Conservation (phyloP, 2,113 vertebrate species). For the Scomber japonicus region DNA sequence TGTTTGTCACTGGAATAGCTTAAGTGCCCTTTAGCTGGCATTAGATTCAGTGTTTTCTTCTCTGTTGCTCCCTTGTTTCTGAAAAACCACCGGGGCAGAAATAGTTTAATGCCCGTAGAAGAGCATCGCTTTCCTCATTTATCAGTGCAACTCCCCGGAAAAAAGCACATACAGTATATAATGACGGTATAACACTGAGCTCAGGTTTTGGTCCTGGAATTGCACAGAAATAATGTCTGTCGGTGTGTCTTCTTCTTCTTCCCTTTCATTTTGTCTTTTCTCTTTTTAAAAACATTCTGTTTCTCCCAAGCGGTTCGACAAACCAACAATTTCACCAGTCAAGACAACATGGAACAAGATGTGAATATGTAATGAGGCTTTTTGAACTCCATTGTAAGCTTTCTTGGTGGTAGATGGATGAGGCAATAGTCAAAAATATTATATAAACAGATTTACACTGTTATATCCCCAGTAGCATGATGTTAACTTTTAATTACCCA, state of each 20-base stretch:
- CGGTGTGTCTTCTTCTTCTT: not conserved
- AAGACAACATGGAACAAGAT: slow-evolving; percentile 17
- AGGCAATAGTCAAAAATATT: not conserved
- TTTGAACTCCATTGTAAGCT: not conserved
- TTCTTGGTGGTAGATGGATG: not conserved
- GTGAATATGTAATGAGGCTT: not conserved
- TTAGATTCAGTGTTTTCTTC: slow-evolving; percentile 56
- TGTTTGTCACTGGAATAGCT: slow-evolving; percentile 74
- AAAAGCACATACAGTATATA: slow-evolving; percentile 24
- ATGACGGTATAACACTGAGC: not conserved
- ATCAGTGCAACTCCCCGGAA: slow-evolving; percentile 32
- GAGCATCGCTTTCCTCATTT: slow-evolving; percentile 36
- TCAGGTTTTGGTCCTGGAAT: slow-evolving; percentile 26
- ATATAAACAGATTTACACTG: not conserved
- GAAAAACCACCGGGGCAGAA: slow-evolving; percentile 27
- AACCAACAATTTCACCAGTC: slow-evolving; percentile 23
- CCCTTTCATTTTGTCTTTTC: not conserved
- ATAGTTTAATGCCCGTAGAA: slow-evolving; percentile 39
- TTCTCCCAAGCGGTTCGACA: slow-evolving; percentile 22
- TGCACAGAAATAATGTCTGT: slow-evolving; percentile 7
- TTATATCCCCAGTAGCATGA: not conserved
- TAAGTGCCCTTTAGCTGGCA: slow-evolving; percentile 73
- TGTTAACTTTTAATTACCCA: not conserved
- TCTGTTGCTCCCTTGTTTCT: slow-evolving; percentile 46
- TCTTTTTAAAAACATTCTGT: not conserved